Conservation (phyloP, 2,113 vertebrate species). For the Oceanodroma tethys region DNA sequence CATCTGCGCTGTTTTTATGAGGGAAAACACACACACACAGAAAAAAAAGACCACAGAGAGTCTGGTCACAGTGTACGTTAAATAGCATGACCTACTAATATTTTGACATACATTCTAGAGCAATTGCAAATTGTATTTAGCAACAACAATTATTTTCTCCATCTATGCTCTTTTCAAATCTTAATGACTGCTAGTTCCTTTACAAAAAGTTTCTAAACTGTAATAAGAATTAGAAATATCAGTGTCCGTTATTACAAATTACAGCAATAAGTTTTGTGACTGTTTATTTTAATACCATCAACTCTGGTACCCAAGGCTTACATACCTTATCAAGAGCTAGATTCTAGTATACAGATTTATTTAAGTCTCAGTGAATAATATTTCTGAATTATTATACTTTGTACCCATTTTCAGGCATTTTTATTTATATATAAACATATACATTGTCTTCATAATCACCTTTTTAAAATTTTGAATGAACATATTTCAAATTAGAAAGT, state of each 20-base stretch:
- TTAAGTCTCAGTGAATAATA: not conserved
- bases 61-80: not conserved
- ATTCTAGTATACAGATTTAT: not conserved
- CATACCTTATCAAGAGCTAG: not conserved
- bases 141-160: not conserved
- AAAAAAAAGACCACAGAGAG: not conserved
- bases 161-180: not conserved
- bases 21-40: constrained; percentile 8
- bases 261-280: not conserved
- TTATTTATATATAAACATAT: not conserved
- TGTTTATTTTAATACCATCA: not conserved
- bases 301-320: not conserved
- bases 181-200: not conserved
- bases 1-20: constrained; percentile 90
- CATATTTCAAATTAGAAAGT: not conserved
- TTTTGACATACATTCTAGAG: not conserved
- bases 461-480: not conserved
- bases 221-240: not conserved
- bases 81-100: not conserved
- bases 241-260: not conserved
- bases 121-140: not conserved
- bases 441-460: not conserved
- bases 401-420: not conserved
- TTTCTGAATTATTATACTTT: not conserved
- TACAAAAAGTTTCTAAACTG: not conserved